Percentiles rank a stretch among this genome's conserved stretches.
Conservation (phyloP, 2,797 vertebrate species). For the Anas flavirostris region DNA sequence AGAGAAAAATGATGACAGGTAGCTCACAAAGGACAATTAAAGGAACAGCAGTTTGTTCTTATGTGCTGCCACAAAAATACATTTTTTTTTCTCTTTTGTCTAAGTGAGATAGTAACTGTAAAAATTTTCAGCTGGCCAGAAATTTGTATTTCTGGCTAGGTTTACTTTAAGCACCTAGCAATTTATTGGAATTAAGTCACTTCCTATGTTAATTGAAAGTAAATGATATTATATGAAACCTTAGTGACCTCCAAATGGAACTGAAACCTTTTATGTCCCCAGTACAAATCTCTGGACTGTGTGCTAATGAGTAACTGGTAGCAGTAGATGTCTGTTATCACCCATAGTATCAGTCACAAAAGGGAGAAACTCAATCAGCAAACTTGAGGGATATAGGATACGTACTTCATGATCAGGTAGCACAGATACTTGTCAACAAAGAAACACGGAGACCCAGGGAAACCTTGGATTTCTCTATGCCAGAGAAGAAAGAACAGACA, state of each 20-base stretch:
- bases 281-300: background rate
- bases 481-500: background rate
- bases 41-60: background rate
- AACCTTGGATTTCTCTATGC: background rate
- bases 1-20: background rate
- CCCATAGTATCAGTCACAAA: background rate
- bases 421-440: background rate
- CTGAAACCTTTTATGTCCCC: constrained; percentile 43
- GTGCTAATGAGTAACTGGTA: constrained; percentile 45
- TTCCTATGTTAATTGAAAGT: background rate
- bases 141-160: background rate
- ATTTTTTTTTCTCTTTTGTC: background rate
- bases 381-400: background rate
- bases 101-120: background rate
- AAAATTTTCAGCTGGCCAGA: background rate
- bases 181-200: constrained; percentile 34
- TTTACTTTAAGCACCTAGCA: constrained; percentile 13
- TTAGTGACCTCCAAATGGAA: constrained; percentile 47
- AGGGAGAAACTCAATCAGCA: constrained; percentile 24
- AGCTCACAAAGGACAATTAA: background rate
- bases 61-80: background rate
- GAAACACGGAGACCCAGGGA: background rate
- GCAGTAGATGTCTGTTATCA: background rate
- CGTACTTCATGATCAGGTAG: constrained; percentile 2
- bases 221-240: constrained; percentile 23